Conservation (phyloP, 2,888 invertebrate species). For the Phorcus lineatus region DNA sequence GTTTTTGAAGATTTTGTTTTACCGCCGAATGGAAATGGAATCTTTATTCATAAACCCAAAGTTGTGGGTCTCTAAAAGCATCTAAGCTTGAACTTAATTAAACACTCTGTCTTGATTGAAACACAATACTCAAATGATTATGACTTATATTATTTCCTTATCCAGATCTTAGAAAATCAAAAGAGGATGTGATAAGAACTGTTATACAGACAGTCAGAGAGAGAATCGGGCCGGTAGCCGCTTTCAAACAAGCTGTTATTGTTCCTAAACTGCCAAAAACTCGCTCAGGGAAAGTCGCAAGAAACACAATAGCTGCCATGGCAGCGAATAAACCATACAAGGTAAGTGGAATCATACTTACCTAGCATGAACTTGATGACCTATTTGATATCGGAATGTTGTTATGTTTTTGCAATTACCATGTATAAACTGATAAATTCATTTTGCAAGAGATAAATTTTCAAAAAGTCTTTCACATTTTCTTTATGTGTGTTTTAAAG, state of each 20-base stretch:
- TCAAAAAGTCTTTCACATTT: background rate
- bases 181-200: conserved; percentile 79
- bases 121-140: no score
- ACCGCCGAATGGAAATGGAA: no score
- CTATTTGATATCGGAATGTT: background rate
- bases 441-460: background rate
- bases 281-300: conserved; percentile 87
- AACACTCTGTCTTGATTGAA: no score
- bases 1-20: no score
- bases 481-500: no score
- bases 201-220: conserved; percentile 80
- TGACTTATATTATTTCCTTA: background rate
- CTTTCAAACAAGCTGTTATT: conserved; percentile 87
- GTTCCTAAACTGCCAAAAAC: conserved; percentile 91
- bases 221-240: conserved; percentile 90
- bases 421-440: background rate
- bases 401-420: background rate
- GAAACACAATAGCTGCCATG: conserved; percentile 90
- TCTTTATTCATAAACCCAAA: no score
- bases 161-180: conserved; percentile 64
- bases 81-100: no score
- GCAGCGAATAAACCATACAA: conserved; percentile 87
- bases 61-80: no score
- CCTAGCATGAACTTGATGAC: background rate
- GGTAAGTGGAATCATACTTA: conserved; percentile 75